Evolutionary conservation across 2,888 invertebrate species (phyloP), one percentile per base, ranked within the genome.

Genomic region (Merodon equestris): DNA sequence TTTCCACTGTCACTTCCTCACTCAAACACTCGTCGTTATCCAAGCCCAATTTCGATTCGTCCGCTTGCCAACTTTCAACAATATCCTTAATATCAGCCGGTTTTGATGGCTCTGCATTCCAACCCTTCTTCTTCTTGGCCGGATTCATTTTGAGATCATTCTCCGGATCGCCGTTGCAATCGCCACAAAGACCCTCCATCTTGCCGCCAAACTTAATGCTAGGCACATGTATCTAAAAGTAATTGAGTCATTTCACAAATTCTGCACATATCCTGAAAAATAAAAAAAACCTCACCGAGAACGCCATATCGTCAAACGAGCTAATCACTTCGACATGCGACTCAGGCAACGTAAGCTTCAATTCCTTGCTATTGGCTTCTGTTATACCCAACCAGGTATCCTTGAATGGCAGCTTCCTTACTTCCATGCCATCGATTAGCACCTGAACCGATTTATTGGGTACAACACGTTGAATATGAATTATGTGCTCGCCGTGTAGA

Each of bases 161-260:
- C 0, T 90, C 89, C 2, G 90, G 88, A 83, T 92, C 90, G 0
- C 91, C 91, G 54, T 93, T 92, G 85, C 94, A 94, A 82, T 93
- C 92, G 57, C 96, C 96, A 86, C 96, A 96, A 1, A 96, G 90
- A 0, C 96, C 96, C 86, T 95, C 94, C 63, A 94, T 92, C 79
- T 91, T 92, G 75, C 92, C 92, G 42, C 91, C 91, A 87, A 94
- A 96, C 66, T 93, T 89, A 81, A 92, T 91, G 0, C 96, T 95
- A 0, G 96, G 95, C 1, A 95, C 91, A 67, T 91, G 92, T 4
- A 94, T 86, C 51, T 90, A 89, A 89, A 71, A 45, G 36, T 56
- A 63, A 64, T 63, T 66, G 75, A 68, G 54, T 68, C 50, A 40
- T 72, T 58, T 60, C n/a, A 68, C 15, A 66, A 48, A 64, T 45